Evolutionary conservation across 2,888 invertebrate genomes (phyloP).

Genomic region (Parnassius smintheus): DNA sequence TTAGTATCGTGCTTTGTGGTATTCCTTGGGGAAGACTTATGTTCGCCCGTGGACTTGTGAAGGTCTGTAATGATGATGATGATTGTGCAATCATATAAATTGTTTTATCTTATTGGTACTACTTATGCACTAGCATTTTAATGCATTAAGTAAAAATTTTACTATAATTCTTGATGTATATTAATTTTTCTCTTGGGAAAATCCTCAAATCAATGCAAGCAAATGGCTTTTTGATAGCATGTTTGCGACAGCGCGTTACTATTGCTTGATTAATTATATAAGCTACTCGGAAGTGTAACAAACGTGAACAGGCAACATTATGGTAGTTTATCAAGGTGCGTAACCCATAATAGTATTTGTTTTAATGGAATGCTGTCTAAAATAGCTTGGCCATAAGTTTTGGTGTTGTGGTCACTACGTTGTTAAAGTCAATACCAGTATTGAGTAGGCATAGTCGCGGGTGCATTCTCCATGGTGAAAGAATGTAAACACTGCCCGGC

Average conservation of each 20-base stretch:
- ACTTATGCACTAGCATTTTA: too few species aligned
- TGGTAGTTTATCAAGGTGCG: background rate
- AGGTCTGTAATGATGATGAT: too few species aligned
- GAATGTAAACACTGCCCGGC: constrained; percentile 60
- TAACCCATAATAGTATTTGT: constrained; percentile 11
- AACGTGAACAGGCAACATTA: background rate
- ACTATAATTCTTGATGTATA: background rate
- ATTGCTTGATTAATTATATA: constrained; percentile 25
- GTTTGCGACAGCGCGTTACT: constrained; percentile 14
- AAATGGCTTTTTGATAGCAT: constrained; percentile 21
- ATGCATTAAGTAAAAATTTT: too few species aligned
- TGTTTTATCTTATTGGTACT: too few species aligned
- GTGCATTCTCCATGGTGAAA: constrained; percentile 72
- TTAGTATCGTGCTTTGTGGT: too few species aligned
- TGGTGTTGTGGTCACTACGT: background rate
- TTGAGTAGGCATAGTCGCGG: constrained; percentile 31
- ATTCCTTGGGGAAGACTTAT: too few species aligned
- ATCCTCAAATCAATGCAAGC: constrained; percentile 19
- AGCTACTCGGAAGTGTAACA: constrained; percentile 5
- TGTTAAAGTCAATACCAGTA: constrained; percentile 12
- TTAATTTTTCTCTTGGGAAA: constrained; percentile 11
- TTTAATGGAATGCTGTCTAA: constrained; percentile 8
- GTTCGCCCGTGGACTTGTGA: too few species aligned
- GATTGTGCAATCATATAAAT: too few species aligned
- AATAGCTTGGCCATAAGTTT: constrained; percentile 16